These are phyloP conservation scores for Hypomecis punctinalis DNA, from an alignment of 2,888 invertebrate species.

Conservation along the genomic window DNA sequence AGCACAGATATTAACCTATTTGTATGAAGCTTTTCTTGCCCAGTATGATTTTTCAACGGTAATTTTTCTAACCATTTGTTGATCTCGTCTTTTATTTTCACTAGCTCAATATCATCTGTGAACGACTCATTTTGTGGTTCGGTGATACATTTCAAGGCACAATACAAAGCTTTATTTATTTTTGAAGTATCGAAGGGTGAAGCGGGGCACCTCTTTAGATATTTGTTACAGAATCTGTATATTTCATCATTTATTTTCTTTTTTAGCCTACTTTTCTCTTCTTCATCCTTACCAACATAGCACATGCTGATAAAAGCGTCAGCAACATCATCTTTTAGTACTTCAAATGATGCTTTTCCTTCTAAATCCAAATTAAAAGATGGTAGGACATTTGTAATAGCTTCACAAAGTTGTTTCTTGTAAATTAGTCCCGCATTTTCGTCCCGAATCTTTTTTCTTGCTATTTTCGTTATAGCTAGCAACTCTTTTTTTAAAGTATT, in stretches of 20 bases:
- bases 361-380: conserved; percentile 44
- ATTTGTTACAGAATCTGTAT: conserved; percentile 59
- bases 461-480: conserved; percentile 49
- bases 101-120: conserved; percentile 55
- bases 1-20: conserved; percentile 56
- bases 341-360: conserved; percentile 57
- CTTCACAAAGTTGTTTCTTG: conserved; percentile 58
- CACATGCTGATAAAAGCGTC: conserved; percentile 67
- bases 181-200: conserved; percentile 49
- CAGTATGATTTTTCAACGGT: conserved; percentile 48
- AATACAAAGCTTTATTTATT: conserved; percentile 56
- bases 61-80: conserved; percentile 57
- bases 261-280: conserved; percentile 51
- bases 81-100: conserved; percentile 58
- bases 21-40: conserved; percentile 44
- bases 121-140: conserved; percentile 57
- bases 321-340: conserved; percentile 62
- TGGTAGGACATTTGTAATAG: conserved; percentile 58
- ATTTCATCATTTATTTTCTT: conserved; percentile 57
- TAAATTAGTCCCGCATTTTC: conserved; percentile 55
- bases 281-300: conserved; percentile 49
- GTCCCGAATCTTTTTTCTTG: conserved; percentile 49
- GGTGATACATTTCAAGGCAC: conserved; percentile 55
- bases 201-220: conserved; percentile 53
- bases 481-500: conserved; percentile 49